These are phyloP conservation scores for Gavia stellata DNA, from an alignment of 2,113 vertebrate genomes.

Conservation along the genomic window DNA sequence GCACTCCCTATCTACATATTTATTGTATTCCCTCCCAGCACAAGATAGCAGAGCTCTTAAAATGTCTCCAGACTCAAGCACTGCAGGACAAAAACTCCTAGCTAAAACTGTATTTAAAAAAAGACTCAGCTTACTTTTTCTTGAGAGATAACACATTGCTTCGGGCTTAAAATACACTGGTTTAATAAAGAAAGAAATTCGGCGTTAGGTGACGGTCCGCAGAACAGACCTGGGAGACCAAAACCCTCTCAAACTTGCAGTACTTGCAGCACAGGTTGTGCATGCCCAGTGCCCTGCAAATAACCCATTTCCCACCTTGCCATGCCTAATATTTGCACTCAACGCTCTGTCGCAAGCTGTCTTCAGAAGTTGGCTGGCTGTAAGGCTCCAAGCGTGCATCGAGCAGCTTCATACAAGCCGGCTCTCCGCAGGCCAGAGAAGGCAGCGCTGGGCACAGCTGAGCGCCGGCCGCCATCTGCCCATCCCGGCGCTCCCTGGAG, in stretches of 20 bases:
- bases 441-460: not conserved
- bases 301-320: not conserved
- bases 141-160: not conserved
- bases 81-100: not conserved
- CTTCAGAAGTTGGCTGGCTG: not conserved
- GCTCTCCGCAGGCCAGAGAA: not conserved
- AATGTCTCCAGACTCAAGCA: not conserved
- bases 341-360: not conserved
- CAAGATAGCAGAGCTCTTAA: conserved; percentile 21
- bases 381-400: not conserved
- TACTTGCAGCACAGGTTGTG: not conserved
- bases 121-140: not conserved
- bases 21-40: not conserved
- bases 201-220: not conserved
- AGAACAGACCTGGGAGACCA: not conserved
- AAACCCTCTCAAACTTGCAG: not conserved
- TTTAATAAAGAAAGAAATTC: not conserved
- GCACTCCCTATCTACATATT: not conserved
- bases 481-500: not conserved
- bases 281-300: not conserved
- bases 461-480: not conserved
- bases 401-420: not conserved
- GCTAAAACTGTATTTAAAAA: not conserved
- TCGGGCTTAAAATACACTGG: not conserved
- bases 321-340: not conserved